Evolutionary conservation across 2,113 vertebrate species (phyloP).

Genomic region (Antechinus flavipes): DNA sequence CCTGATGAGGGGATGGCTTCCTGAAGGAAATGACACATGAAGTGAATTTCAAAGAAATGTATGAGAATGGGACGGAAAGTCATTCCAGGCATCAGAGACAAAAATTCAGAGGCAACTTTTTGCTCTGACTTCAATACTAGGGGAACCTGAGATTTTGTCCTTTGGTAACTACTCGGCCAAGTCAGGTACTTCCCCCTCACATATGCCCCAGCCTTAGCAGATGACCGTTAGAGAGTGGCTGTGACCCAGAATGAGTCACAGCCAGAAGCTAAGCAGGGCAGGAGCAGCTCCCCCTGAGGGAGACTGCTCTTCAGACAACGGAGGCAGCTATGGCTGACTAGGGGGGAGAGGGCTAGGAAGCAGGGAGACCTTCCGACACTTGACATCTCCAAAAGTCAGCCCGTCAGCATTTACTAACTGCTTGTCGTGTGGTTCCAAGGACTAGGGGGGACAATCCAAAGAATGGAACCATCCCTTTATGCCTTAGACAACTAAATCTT

Average conservation of each 20-base stretch:
- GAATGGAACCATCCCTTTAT: background rate
- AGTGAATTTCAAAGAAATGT: no score
- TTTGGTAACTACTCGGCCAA: background rate
- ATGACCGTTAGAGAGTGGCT: no score
- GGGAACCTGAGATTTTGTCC: background rate
- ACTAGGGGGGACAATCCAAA: background rate
- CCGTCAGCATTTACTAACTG: background rate
- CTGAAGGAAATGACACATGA: no score
- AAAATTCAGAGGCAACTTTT: background rate
- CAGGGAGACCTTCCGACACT: background rate
- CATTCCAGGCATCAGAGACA: no score
- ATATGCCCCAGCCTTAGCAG: no score
- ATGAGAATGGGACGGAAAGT: no score
- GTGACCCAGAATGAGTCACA: no score
- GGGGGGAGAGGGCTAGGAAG: background rate
- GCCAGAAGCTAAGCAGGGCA: no score
- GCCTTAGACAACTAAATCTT: background rate
- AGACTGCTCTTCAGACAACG: background rate
- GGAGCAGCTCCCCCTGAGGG: no score
- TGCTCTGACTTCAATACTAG: background rate
- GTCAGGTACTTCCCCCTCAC: background rate
- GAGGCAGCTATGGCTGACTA: background rate
- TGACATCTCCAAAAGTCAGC: background rate
- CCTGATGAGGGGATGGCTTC: no score
- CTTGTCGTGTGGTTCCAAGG: no score